Evolutionary conservation across 1,140 invertebrate species (phyloP), one percentile per base, ranked within the genome.

Genomic region (Microvelia longipes): DNA sequence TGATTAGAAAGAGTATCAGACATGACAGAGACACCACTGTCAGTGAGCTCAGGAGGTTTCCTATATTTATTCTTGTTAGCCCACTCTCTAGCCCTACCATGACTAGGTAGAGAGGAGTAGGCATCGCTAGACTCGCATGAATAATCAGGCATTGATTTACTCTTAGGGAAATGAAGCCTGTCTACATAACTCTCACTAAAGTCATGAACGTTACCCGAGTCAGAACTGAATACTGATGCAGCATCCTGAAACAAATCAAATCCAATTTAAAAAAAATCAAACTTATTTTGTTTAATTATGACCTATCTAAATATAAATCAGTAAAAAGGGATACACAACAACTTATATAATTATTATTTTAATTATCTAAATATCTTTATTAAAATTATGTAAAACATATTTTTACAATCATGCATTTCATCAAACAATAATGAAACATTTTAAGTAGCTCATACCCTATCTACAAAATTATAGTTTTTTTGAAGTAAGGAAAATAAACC

Each of bases 21-120:
- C 28, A 90, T 86, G 68, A 90, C 88, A 74, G 89, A 91, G 61
- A 92, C 89, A 62, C 90, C 90, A 79, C 90, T 92, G 79, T 92
- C 91, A 11, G 77, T 89, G 86, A 69, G 86, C 78, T 86, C 83
- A 27, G 87, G 86, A 76, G 88, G 89, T 78, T 87, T 87, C 14
- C 85, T 85, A 64, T 83, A 83, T 76, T 85, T 84, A 75, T 78
- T 78, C 15, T 70, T 71, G 5, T 68, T 70, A 68, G 68, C 30
- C 72, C 73, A 70, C 77, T 78, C 73, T 75, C 77, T 63, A 77
- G 77, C 75, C 70, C 77, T 78, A 30, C 82, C 82, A 74, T 81
- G 80, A 79, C 79, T 81, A 78, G 79, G 80, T 65, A 79, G 74
- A 72, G 81, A 80, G 69, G 81, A 77, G 73, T 82, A 79, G 69